Percentiles rank a stretch among this genome's conserved stretches.
Evolutionary conservation across 2,888 invertebrate genomes (phyloP).

Genomic region (Loripinus fragilis): DNA sequence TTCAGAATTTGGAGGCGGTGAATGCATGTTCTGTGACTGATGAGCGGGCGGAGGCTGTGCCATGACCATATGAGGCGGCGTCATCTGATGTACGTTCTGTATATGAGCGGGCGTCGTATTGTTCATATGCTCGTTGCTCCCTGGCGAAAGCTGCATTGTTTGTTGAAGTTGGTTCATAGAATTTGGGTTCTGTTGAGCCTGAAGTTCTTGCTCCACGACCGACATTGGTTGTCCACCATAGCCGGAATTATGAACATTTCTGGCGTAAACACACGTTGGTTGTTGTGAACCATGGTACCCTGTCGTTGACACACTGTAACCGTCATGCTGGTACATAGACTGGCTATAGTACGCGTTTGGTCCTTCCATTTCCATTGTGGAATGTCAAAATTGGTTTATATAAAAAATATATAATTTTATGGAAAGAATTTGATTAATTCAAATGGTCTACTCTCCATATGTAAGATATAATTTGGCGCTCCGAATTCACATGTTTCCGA

Average conservation of each 20-base stretch:
- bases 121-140: conserved; percentile 54
- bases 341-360: conserved; percentile 71
- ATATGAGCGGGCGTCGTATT: conserved; percentile 73
- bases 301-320: conserved; percentile 47
- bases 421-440: no score
- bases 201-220: conserved; percentile 75
- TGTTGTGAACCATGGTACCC: conserved; percentile 55
- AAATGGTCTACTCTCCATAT: no score
- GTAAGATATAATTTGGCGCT: no score
- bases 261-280: conserved; percentile 72
- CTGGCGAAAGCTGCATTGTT: conserved; percentile 22
- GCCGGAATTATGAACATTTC: conserved; percentile 58
- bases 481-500: no score
- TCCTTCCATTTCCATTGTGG: conserved; percentile 66
- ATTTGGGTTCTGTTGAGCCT: conserved; percentile 44
- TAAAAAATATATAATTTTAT: no score
- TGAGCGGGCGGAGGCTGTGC: conserved; percentile 71
- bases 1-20: conserved; percentile 46
- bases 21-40: conserved; percentile 50
- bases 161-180: conserved; percentile 48
- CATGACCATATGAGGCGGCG: conserved; percentile 53
- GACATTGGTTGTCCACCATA: conserved; percentile 78
- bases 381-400: no score
- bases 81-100: conserved; percentile 54
- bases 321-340: conserved; percentile 67